These are phyloP conservation scores for Platyura marginata DNA, from an alignment of 1,140 invertebrate genomes.

Conservation along the genomic window DNA sequence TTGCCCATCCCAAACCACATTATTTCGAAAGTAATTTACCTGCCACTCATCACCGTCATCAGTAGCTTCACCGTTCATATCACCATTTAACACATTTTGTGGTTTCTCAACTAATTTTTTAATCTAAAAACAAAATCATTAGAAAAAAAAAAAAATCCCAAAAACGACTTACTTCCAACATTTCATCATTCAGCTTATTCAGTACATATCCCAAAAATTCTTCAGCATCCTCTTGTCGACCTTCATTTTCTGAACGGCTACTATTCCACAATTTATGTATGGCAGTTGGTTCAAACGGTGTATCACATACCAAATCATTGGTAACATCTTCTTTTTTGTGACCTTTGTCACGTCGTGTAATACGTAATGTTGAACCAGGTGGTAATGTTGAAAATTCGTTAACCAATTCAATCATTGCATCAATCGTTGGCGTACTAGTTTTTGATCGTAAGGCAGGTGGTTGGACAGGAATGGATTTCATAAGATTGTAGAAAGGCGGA, in stretches of 20 bases:
- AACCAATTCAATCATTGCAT: slow-evolving; percentile 55
- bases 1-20: too few relatives aligned
- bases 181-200: slow-evolving; percentile 90
- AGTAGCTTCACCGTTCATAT: slow-evolving; percentile 28
- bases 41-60: slow-evolving; percentile 54
- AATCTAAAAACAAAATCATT: background rate
- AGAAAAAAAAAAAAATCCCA: slow-evolving; percentile 1
- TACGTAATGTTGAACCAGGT: slow-evolving; percentile 28
- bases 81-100: slow-evolving; percentile 21
- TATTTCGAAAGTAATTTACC: slow-evolving; percentile 32
- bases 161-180: slow-evolving; percentile 52
- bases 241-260: slow-evolving; percentile 55
- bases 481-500: slow-evolving; percentile 81
- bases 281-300: slow-evolving; percentile 63
- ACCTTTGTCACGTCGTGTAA: slow-evolving; percentile 18
- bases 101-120: slow-evolving; percentile 21
- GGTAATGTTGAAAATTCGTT: slow-evolving; percentile 46
- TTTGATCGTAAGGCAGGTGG: slow-evolving; percentile 31
- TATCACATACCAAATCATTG: slow-evolving; percentile 18
- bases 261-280: slow-evolving; percentile 68
- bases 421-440: slow-evolving; percentile 74
- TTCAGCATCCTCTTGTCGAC: slow-evolving; percentile 85
- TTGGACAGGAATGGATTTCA: slow-evolving; percentile 48
- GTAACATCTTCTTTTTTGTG: slow-evolving; percentile 26
- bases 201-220: slow-evolving; percentile 84